phyloP scores from a whole-genome alignment of 2,113 vertebrate species.

The Platycercus adscitus region DNA sequence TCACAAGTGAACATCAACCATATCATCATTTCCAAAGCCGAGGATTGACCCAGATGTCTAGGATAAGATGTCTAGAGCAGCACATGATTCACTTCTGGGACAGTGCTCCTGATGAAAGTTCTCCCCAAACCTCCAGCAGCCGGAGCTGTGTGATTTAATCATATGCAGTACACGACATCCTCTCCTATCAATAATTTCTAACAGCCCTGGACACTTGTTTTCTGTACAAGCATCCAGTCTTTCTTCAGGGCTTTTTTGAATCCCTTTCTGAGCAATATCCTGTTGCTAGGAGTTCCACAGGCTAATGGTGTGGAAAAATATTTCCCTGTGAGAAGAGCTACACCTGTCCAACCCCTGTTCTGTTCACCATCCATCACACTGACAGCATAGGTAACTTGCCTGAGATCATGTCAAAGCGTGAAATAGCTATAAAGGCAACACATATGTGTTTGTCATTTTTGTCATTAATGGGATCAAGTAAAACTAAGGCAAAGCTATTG shows the following conservation, averaged over 20 bases:
- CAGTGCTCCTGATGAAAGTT: background rate
- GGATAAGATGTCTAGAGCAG: background rate
- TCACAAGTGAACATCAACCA: background rate
- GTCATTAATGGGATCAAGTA: slow-evolving; percentile 54
- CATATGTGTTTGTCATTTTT: slow-evolving; percentile 57
- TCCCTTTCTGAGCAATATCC: slow-evolving; percentile 33
- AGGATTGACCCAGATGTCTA: background rate
- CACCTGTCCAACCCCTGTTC: slow-evolving; percentile 55
- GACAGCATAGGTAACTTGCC: slow-evolving; percentile 62
- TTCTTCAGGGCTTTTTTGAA: background rate
- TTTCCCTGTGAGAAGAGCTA: slow-evolving; percentile 56
- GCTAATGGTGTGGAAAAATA: slow-evolving; percentile 68
- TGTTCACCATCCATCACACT: slow-evolving; percentile 39
- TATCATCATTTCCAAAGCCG: background rate
- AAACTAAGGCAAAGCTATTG: slow-evolving; percentile 47
- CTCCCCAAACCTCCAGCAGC: background rate
- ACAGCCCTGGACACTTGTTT: background rate
- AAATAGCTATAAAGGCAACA: slow-evolving; percentile 67
- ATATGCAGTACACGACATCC: background rate
- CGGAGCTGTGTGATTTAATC: background rate
- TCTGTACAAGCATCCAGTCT: background rate
- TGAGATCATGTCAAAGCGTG: slow-evolving; percentile 51
- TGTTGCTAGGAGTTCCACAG: slow-evolving; percentile 55
- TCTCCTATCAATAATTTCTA: background rate
- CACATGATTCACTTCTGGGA: background rate